Evolutionary conservation across 2,888 invertebrate species (phyloP), one percentile per base, ranked within the genome.

Genomic region (Epistrophe grossulariae): DNA sequence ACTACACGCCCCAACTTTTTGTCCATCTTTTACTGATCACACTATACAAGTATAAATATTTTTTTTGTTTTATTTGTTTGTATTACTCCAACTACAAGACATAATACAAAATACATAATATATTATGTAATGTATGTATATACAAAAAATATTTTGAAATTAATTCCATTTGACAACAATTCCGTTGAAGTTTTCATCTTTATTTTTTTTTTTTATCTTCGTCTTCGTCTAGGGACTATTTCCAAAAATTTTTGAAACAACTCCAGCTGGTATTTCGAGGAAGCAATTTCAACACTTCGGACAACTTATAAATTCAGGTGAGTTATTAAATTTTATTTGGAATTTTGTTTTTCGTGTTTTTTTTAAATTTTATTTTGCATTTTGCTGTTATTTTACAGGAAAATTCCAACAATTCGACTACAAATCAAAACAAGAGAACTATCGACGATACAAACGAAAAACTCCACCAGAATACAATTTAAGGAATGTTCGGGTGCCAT

Each of bases 401-500:
- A 91, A 91, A 89, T 91, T 91, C 77, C 91, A 91, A 78, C 91
- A 91, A 84, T 92, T 88, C 84, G 92, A 92, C 88, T 91, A 91
- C 82, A 88, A 88, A 76, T 90, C 91, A 31, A 88, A 89, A 17
- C 87, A 89, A 17, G 89, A 90, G 79, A 92, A 92, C 82, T 87
- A 80, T 50, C 89, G 88, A 28, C 89, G 88, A 59, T 92, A 92
- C 84, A 90, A 90, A 64, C 90, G 89, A 55, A 64, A 89, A 80
- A 90, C 89, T 40, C 92, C 92, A 35, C 91, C 92, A 11, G 90
- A 89, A 64, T 92, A 92, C 77, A 90, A 90, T 88, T 84, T 92
- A 79, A 82, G 89, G 66, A 91, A 92, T 88, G 89, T 92, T 8
- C 90, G 89, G 57, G 90, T 92, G 48, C 91, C 91, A 59, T 83